Evolutionary conservation across 1,140 invertebrate genomes (phyloP), one percentile per base, ranked within the genome.

Genomic region (Cephus cinctus): DNA sequence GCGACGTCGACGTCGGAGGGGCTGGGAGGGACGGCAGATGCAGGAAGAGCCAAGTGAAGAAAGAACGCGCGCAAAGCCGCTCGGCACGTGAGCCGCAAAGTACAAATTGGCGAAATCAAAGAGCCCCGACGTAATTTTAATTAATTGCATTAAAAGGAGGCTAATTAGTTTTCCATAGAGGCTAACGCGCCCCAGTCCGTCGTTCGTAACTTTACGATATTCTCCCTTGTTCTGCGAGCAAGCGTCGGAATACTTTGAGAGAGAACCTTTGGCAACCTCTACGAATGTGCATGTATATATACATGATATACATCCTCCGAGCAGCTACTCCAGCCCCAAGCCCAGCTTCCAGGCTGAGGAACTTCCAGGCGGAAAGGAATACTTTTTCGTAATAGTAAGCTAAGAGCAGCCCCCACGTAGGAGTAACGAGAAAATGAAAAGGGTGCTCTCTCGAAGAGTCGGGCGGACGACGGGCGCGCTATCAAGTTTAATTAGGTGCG

Each of bases 401-500:
- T n/a, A n/a, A n/a, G n/a, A n/a, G n/a, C n/a, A n/a, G n/a, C n/a
- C n/a, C n/a, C n/a, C n/a, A n/a, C n/a, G n/a, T n/a, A n/a, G 23
- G 41, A 12, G 20, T 12, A 16, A 44, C 19, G 23, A 40, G 31
- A 25, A 32, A 31, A 6, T 41, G 20, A 25, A 3, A 9, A 35
- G 35, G 20, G 15, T 35, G 21, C 32, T 8, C 39, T 48, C 14
- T 19, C 21, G 31, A 40, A 43, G 43, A 57, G 50, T 57, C 53
- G 46, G 58, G 54, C 47, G 50, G 49, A 27, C 48, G 51, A 45
- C 49, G 23, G 31, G 43, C 30, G 47, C 42, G 41, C 32, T 52
- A 35, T 52, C 31, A 59, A 64, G 55, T 68, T 68, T 66, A 68
- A 68, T 68, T 66, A 68, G 57, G 53, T 65, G 52, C 54, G 43